Base-by-base conservation (phyloP, 2,888 invertebrate species). In the Drosophila acutilabella region DNA sequence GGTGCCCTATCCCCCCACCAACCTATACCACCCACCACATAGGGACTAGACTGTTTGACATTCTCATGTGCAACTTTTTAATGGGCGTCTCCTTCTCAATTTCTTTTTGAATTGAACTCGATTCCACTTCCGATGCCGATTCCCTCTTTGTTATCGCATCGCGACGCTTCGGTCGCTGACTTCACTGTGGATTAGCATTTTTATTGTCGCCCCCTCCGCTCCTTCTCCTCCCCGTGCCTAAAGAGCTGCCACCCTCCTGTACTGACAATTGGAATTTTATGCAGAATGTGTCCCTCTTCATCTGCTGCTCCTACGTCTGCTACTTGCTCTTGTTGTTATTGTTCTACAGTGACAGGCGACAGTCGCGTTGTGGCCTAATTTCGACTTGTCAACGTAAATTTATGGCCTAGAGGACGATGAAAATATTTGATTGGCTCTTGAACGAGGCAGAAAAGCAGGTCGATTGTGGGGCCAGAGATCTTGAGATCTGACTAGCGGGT, bases 351-450 rank as follows among this genome's bases (percentile, higher is more conserved):
- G 44, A 58, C 48, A 58, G 26, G 5, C 52, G 36, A 36, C 45
- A 50, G 48, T 68, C 60, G 69, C 61, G 67, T 61, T 11, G 40
- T 75, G 83, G 53, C 72, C 86, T 64, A 82, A 86, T 80, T 82
- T 69, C 51, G 52, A 67, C 62, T 62, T 86, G 83, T 80, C 86
- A 74, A 74, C 87, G 62, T 56, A 64, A 82, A 82, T 86, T 82
- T 82, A 82, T 83, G 64, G 73, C 83, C 73, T 58, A 71, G 76
- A 79, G 64, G 66, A 74, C 68, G 81, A 66, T 74, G 67, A 62
- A 80, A 77, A 80, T 80, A 85, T 82, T 82, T 85, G 77, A 82
- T 85, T 82, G 75, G 74, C 78, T 70, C 74, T 82, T 36, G 47
- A 76, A 38, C 20, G 23, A 33, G 18, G 14, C 18, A 14, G 26